Conservation (phyloP, 2,888 invertebrate species). For the Cerastoderma edule region DNA sequence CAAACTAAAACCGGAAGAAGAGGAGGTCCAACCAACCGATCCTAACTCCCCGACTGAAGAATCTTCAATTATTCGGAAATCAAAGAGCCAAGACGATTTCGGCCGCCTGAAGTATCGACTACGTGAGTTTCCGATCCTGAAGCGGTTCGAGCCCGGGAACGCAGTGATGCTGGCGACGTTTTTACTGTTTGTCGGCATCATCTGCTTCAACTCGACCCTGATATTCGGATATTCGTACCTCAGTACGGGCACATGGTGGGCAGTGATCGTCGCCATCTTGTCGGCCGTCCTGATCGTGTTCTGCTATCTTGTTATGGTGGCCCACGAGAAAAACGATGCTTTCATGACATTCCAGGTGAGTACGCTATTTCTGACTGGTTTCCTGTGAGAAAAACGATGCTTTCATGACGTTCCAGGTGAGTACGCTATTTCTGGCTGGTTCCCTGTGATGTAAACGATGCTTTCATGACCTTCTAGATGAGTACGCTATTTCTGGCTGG, state of each 20-base stretch:
- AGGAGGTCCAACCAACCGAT: conserved; percentile 37
- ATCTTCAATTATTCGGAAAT: conserved; percentile 73
- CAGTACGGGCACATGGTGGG: conserved; percentile 88
- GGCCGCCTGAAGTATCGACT: conserved; percentile 90
- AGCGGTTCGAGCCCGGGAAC: conserved; percentile 90
- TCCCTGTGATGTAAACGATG: conserved; percentile 83
- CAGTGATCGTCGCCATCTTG: conserved; percentile 85
- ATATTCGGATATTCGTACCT: conserved; percentile 86
- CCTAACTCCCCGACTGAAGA: conserved; percentile 65
- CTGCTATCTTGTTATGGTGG: conserved; percentile 80
- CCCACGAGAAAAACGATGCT: conserved; percentile 83
- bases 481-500: conserved; percentile 79
- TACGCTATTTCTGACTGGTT: conserved; percentile 80
- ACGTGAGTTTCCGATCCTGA: conserved; percentile 90
- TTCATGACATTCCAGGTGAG: conserved; percentile 83
- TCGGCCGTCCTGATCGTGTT: conserved; percentile 74
- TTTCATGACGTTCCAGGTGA: conserved; percentile 83
- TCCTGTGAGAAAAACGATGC: conserved; percentile 83
- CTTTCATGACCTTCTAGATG: conserved; percentile 83
- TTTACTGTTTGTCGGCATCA: conserved; percentile 86
- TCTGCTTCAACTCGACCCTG: conserved; percentile 84
- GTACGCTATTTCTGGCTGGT: conserved; percentile 80
- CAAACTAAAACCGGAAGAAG: conserved; percentile 78
- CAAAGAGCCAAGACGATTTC: conserved; percentile 85
- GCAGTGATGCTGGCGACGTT: conserved; percentile 88